A percentile compares a stretch with the other conserved stretches of the same genome.
These are phyloP conservation scores for Chlorodrepanis virens DNA, from an alignment of 2,113 vertebrate species.

Conservation along the genomic window DNA sequence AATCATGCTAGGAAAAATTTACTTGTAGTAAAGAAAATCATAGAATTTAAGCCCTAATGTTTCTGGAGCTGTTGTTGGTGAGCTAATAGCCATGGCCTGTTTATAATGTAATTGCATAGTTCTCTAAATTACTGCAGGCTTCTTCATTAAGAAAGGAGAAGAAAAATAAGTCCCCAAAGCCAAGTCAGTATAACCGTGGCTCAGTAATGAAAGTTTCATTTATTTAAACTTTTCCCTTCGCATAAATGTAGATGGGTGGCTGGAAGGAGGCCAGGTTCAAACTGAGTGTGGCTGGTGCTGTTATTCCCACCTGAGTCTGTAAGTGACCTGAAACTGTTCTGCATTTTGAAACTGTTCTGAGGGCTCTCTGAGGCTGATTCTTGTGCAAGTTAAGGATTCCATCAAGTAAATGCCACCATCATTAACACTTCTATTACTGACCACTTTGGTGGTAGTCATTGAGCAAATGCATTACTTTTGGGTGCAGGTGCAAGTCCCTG, in stretches of 20 bases:
- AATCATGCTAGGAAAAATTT: conserved; percentile 34
- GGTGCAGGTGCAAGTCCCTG: background rate
- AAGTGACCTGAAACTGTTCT: background rate
- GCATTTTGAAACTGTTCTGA: background rate
- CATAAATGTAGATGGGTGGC: background rate
- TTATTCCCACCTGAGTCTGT: background rate
- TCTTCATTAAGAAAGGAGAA: background rate
- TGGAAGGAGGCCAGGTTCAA: background rate
- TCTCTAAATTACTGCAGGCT: background rate
- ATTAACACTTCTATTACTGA: background rate
- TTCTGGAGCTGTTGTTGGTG: background rate
- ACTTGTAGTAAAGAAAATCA: background rate
- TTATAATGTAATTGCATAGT: conserved; percentile 4
- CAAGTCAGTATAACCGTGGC: background rate
- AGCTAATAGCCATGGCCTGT: background rate
- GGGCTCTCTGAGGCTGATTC: background rate
- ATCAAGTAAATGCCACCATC: background rate
- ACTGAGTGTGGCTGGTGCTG: background rate
- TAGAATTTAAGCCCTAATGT: background rate
- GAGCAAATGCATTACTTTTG: background rate
- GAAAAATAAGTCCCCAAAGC: background rate
- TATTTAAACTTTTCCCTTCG: background rate
- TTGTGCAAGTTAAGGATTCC: background rate
- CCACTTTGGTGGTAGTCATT: background rate
- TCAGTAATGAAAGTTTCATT: background rate